Base-by-base conservation (phyloP, 2,797 vertebrate genomes). In the Ciconia nigra region DNA sequence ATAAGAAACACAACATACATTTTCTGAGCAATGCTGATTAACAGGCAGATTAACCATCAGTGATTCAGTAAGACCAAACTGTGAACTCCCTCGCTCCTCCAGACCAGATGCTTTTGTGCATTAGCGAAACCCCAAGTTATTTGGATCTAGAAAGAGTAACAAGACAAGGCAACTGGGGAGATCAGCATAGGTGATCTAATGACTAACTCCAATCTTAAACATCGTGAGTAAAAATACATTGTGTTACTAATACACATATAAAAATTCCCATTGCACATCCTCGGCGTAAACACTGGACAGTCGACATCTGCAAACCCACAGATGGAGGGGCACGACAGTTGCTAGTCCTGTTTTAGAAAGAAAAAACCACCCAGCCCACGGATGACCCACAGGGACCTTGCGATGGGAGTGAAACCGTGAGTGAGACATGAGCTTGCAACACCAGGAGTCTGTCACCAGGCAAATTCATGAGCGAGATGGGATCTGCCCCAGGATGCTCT, bases 1-100 rank as follows among this genome's bases (percentile, higher is more conserved):
- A 87, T 93, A 85, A 81, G 67, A 92, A 96, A 94, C 35, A 44
- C 0, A 5, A 93, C 81, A 73, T 59, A 51, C 26, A 89, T 91
- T 96, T 92, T 89, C 80, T 93, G 83, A 88, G 83, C 62, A 76
- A 90, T 88, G 95, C 90, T 96, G 80, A 97, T 87, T 87, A 95
- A 63, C 69, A 3, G 2, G 69, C 29, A 7, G 69, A 88, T 85
- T 92, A 87, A 90, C 87, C 22, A 11, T 57, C 62, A 58, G 66
- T 42, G 88, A 72, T 33, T 76, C 76, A 93, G 55, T 58, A 62
- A 94, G 41, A 82, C 83, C 83, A 96, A 96, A 77, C 66, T 39
- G 49, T 51, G 67, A 88, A 76, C 89, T 92, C 55, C 44, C 54
- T 87, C 0, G 0, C 1, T 7, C 24, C 54, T 81, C 71, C 61